Percentiles rank a stretch among this genome's conserved stretches.
phyloP scores from a whole-genome alignment of 2,113 vertebrate species.

The Paradisaea rubra region DNA sequence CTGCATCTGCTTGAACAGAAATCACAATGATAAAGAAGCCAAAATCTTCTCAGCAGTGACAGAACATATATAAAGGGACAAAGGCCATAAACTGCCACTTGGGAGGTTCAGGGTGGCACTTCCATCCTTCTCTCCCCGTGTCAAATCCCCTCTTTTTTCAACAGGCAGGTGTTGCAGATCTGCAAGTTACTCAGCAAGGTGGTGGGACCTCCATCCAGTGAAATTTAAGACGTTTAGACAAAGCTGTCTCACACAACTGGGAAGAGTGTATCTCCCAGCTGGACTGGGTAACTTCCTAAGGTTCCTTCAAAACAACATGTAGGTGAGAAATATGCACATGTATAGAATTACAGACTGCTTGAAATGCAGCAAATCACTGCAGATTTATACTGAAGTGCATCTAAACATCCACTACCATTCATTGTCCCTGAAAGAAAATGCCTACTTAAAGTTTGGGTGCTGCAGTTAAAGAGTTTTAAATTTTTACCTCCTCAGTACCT shows the following conservation, averaged over 20 bases:
- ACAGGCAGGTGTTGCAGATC: not conserved
- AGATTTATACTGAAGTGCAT: not conserved
- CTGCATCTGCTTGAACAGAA: not conserved
- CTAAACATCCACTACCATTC: not conserved
- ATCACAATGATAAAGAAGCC: not conserved
- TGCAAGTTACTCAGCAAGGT: not conserved
- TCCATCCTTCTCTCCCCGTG: not conserved
- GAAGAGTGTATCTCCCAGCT: not conserved
- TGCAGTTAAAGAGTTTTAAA: not conserved
- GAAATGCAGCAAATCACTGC: not conserved
- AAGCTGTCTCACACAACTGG: rapidly evolving
- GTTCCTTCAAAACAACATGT: not conserved
- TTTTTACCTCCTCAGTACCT: not conserved
- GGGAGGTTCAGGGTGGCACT: not conserved
- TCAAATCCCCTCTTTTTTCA: not conserved
- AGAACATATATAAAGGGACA: not conserved
- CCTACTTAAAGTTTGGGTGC: not conserved
- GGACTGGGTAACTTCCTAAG: not conserved
- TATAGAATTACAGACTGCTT: not conserved
- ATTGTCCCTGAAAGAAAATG: not conserved
- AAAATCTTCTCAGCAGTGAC: not conserved
- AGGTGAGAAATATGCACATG: not conserved
- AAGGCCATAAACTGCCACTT: not conserved
- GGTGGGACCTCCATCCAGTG: not conserved
- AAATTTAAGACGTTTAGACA: not conserved